Percentiles rank a stretch among this genome's conserved stretches.
phyloP scores from a whole-genome alignment of 2,113 vertebrate species.

The Phylloscopus whistleri region DNA sequence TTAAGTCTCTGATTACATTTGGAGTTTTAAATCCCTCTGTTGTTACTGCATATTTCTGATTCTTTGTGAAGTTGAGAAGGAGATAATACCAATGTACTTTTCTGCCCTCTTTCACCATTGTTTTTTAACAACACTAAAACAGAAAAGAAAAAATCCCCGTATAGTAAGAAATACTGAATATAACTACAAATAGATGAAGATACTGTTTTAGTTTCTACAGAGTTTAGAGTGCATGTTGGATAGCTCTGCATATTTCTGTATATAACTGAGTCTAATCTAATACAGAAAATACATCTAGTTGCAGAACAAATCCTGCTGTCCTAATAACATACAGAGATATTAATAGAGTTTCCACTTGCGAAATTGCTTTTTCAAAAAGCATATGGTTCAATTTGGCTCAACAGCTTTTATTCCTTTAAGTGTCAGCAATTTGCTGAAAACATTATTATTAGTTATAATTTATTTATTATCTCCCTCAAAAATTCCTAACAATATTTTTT shows the following conservation, averaged over 20 bases:
- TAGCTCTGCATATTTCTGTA: not conserved
- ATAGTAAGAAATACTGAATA: not conserved
- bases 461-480: constrained; percentile 41
- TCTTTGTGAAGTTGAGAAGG: not conserved
- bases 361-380: constrained; percentile 37
- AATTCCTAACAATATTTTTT: constrained; percentile 27
- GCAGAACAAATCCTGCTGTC: constrained; percentile 12
- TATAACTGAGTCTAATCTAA: not conserved
- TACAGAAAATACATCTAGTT: not conserved
- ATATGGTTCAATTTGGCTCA: not conserved
- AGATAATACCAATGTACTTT: not conserved
- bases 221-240: not conserved
- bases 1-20: not conserved
- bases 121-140: not conserved
- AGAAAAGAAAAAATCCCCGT: not conserved
- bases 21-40: not conserved
- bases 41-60: not conserved
- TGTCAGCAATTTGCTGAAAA: constrained; percentile 42
- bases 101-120: not conserved
- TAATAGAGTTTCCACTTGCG: constrained; percentile 43
- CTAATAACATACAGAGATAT: constrained; percentile 26
- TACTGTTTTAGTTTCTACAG: not conserved
- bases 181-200: not conserved
- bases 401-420: constrained; percentile 39
- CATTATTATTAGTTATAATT: constrained; percentile 49